These are phyloP conservation scores for Diabrotica virgifera DNA, from an alignment of 1,140 invertebrate species.

Conservation along the genomic window DNA sequence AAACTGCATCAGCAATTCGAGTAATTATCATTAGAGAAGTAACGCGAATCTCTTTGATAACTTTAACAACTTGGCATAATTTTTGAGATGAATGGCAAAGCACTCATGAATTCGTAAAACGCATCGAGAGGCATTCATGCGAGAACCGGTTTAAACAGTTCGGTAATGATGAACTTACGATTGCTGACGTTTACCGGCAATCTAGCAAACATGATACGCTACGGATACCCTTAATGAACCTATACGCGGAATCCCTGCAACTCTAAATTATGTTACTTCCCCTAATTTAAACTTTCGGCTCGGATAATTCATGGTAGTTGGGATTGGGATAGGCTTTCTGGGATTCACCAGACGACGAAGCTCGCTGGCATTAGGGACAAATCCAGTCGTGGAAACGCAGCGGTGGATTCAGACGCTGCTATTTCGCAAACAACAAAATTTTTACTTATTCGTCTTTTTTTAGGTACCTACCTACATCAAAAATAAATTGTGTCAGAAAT, in stretches of 20 bases:
- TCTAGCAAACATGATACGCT: not conserved
- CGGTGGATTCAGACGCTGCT: no score
- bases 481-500: no score
- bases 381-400: not conserved
- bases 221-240: conserved; percentile 1
- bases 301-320: conserved; percentile 2
- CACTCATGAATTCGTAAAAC: not conserved
- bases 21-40: no score
- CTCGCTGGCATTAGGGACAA: not conserved
- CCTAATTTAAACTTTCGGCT: not conserved
- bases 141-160: not conserved
- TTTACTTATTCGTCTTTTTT: no score
- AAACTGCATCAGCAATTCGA: no score
- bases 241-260: not conserved
- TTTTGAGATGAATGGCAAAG: not conserved
- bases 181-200: not conserved
- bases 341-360: not conserved
- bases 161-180: not conserved
- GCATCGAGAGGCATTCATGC: not conserved
- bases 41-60: no score
- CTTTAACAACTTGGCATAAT: no score
- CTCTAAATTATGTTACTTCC: not conserved
- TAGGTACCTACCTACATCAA: no score
- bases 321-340: not conserved
- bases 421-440: no score